Evolutionary conservation across 2,797 vertebrate species (phyloP).

Genomic region (Lerista edwardsae): DNA sequence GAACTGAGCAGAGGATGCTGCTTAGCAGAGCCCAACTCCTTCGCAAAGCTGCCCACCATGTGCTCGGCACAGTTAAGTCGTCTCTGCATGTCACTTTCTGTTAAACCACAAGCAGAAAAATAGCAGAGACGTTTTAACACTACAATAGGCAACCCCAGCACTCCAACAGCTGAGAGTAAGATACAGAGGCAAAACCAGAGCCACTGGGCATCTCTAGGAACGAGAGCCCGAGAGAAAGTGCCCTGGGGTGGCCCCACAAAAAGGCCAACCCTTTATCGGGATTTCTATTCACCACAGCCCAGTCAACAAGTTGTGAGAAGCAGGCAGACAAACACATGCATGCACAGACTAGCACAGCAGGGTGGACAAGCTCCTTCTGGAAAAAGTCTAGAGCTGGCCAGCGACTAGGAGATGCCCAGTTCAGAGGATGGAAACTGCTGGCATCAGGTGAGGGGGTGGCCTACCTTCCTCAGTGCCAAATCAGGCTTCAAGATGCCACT

Average conservation of each 20-base stretch:
- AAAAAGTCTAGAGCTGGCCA: not conserved
- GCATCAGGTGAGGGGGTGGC: too few species aligned
- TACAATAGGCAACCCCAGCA: not conserved
- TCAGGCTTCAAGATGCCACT: not conserved
- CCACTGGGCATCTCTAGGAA: not conserved
- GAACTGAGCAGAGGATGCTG: too few species aligned
- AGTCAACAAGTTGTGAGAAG: not conserved
- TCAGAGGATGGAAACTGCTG: not conserved
- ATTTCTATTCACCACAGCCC: not conserved
- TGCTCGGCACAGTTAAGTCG: constrained; percentile 23
- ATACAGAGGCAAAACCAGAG: too few species aligned
- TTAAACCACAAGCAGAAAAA: constrained; percentile 31
- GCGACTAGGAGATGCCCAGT: not conserved
- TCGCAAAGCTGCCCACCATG: not conserved
- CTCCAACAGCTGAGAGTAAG: constrained; percentile 1
- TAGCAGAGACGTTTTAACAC: not conserved
- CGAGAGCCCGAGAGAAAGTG: not conserved
- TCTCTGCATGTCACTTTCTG: fast-evolving
- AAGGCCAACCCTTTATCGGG: not conserved
- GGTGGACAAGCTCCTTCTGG: not conserved
- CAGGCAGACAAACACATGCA: not conserved
- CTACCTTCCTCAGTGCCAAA: not conserved
- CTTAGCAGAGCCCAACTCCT: fast-evolving
- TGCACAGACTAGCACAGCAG: not conserved
- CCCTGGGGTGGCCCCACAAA: not conserved